Base-by-base conservation (phyloP, 2,113 vertebrate species). In the Pachycephala philippinensis region DNA sequence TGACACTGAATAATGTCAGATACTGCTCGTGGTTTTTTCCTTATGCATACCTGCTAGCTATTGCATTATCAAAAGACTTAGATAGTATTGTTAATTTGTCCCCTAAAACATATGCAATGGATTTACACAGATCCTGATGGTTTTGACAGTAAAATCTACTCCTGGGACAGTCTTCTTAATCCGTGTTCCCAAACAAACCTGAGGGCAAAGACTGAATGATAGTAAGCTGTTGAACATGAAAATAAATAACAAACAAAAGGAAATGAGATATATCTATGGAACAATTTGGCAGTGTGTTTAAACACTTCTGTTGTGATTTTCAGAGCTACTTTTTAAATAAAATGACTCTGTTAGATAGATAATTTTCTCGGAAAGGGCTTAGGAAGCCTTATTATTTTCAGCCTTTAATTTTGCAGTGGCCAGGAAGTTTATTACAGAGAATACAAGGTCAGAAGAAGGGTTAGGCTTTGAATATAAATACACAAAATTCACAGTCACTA, bases 81-180 rank as follows among this genome's bases (percentile, higher is more conserved):
- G 64, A 84, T 66, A 65, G 23, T 45, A 49, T 83, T 87, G 57
- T 94, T 96, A 91, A 90, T 91, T 94, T 90, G 30, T 65, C 57
- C 69, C 76, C 69, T 91, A 85, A 96, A 97, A 97, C 40, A 49
- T 30, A 86, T 39, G 61, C 20, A 0, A 50, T 68, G 91, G 87
- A 92, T 95, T 93, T 97, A 92, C 89, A 71, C 61, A 72, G 83
- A 68, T 92, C 74, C 72, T 84, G 82, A 94, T 93, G 81, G 71
- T 86, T 97, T 91, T 95, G 91, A 95, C 96, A 97, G 81, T 76
- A 90, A 89, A 94, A 89, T 94, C 66, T 80, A 70, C 85, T 94
- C 33, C 86, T 92, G 70, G 71, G 71, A 88, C 35, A 76, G 66
- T 54, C 74, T 92, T 80, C 94, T 96, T 89, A 96, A 95, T 95